A percentile compares a stretch with the other conserved stretches of the same genome.
Evolutionary conservation across 2,888 invertebrate genomes (phyloP).

Genomic region (Hyposoter didymator): DNA sequence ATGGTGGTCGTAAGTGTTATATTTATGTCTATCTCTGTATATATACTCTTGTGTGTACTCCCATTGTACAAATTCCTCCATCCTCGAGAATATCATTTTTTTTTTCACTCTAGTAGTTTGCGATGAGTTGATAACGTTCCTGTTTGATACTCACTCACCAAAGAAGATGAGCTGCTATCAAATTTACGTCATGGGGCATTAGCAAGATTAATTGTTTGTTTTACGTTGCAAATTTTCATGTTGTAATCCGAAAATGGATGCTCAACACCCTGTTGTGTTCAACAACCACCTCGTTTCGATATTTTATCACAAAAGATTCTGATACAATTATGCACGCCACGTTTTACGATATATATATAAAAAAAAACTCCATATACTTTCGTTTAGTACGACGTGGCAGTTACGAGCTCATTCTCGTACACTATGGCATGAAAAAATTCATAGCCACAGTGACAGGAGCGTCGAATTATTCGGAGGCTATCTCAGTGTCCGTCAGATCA

Average conservation of each 20-base stretch:
- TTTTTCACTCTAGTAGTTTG: neutral
- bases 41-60: neutral
- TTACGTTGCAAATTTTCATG: neutral
- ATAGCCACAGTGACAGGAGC: neutral
- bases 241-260: constrained; percentile 6
- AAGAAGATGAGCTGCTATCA: constrained; percentile 9
- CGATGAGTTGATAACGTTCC: constrained; percentile 4
- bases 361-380: neutral
- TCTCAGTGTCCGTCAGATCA: neutral
- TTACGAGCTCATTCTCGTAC: neutral
- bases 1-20: constrained; percentile 19
- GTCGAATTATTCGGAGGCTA: neutral
- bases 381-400: neutral
- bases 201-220: constrained; percentile 3
- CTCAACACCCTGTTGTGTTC: neutral
- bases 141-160: constrained; percentile 7
- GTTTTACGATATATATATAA: neutral
- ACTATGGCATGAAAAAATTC: neutral
- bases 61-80: constrained; percentile 1
- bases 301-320: neutral
- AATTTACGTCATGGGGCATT: neutral
- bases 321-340: neutral
- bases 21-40: neutral
- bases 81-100: neutral
- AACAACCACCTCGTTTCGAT: neutral